phyloP scores from a whole-genome alignment of 2,797 vertebrate genomes.

The Pteronotus mesoamericanus region DNA sequence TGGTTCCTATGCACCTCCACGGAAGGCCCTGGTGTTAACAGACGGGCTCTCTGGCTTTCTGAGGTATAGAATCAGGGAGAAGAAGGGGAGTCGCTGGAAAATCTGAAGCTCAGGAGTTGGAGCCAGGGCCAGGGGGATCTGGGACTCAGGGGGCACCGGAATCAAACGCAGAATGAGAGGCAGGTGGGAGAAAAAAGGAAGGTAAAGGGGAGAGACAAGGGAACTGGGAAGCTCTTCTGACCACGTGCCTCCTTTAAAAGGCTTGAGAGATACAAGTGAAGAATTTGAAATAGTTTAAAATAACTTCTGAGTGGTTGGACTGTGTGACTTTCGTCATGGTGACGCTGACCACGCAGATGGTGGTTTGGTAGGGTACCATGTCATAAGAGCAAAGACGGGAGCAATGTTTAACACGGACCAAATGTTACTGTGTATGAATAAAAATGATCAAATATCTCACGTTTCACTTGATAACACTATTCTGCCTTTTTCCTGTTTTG shows the following conservation, averaged over 20 bases:
- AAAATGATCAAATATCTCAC: not conserved
- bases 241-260: accelerated
- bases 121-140: accelerated
- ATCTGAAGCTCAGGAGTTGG: not conserved
- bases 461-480: not conserved
- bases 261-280: not conserved
- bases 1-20: not conserved
- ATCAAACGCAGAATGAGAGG: not conserved
- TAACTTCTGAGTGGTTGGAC: not conserved
- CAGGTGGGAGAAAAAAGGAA: not conserved
- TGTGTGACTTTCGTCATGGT: not conserved
- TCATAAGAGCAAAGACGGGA: not conserved
- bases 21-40: not conserved
- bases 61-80: not conserved
- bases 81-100: not conserved
- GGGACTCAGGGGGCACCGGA: not conserved
- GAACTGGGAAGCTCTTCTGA: not conserved
- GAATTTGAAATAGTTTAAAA: not conserved
- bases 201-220: not conserved
- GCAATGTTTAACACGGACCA: accelerated
- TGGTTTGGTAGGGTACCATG: accelerated
- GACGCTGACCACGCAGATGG: not conserved
- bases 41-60: not conserved
- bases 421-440: not conserved
- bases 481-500: not conserved